phyloP scores from a whole-genome alignment of 2,113 vertebrate genomes.

The Rhinogobius similis region DNA sequence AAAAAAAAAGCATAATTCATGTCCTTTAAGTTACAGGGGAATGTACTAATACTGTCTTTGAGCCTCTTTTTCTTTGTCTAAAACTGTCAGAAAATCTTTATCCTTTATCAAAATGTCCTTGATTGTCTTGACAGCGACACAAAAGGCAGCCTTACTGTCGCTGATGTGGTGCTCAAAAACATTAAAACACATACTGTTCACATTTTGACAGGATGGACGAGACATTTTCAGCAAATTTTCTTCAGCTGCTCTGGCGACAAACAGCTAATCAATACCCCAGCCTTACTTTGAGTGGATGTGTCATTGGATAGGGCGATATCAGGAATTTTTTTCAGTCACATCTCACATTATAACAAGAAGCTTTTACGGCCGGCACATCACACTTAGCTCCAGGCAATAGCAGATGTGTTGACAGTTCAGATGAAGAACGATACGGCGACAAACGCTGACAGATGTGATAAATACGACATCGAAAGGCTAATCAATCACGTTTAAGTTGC shows the following conservation, averaged over 20 bases:
- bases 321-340: conserved; percentile 33
- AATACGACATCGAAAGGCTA: conserved; percentile 58
- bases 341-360: conserved; percentile 35
- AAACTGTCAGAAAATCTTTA: conserved; percentile 10
- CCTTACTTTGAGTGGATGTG: conserved; percentile 30
- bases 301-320: conserved; percentile 38
- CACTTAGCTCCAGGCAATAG: conserved; percentile 29
- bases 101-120: conserved; percentile 7
- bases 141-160: neutral
- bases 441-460: conserved; percentile 66
- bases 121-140: neutral
- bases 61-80: neutral
- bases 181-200: conserved; percentile 17
- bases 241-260: conserved; percentile 21
- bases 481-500: conserved; percentile 60
- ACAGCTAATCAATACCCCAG: conserved; percentile 42
- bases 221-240: conserved; percentile 23
- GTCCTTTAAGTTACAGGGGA: no score
- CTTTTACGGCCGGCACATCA: conserved; percentile 30
- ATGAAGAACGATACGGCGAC: conserved; percentile 57
- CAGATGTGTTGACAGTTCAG: conserved; percentile 53
- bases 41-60: neutral
- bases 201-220: conserved; percentile 11
- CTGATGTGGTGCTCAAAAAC: neutral
- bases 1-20: no score